Conservation (phyloP, 2,797 vertebrate species). For the Peromyscus melanophrys region DNA sequence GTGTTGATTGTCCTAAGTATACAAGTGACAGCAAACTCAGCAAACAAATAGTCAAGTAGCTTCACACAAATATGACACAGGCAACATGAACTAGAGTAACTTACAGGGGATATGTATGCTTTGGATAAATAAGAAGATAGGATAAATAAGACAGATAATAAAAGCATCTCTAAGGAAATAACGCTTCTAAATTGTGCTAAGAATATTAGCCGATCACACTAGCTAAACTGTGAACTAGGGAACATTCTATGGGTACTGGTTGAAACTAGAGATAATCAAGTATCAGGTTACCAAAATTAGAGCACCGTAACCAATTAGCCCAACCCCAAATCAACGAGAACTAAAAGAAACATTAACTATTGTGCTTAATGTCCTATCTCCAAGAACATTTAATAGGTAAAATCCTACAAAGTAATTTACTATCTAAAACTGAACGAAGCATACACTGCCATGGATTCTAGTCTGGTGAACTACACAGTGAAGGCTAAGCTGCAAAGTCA, state of each 20-base stretch:
- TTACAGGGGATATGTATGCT: background rate
- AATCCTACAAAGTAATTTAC: constrained; percentile 65
- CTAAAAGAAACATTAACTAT: constrained; percentile 72
- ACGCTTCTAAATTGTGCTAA: constrained; percentile 10
- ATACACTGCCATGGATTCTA: constrained; percentile 14
- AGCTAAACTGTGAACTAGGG: background rate
- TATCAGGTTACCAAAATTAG: constrained; percentile 54
- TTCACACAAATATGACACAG: constrained; percentile 44
- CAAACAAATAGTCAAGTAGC: background rate
- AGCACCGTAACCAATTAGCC: constrained; percentile 64
- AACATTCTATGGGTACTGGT: constrained; percentile 4
- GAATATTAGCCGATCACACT: background rate
- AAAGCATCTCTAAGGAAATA: constrained; percentile 43
- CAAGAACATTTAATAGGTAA: constrained; percentile 65
- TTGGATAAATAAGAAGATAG: constrained; percentile 25
- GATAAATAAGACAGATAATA: constrained; percentile 29
- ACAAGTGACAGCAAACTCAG: constrained; percentile 48
- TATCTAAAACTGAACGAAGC: constrained; percentile 65
- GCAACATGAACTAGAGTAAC: constrained; percentile 35
- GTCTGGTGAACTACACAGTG: constrained; percentile 37
- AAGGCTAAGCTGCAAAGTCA: constrained; percentile 35
- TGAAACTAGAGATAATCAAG: constrained; percentile 42
- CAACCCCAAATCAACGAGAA: constrained; percentile 67
- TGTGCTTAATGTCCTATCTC: constrained; percentile 70
- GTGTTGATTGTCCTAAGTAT: background rate